Evolutionary conservation across 2,888 invertebrate species (phyloP).

Genomic region (Amphipyra tragopoginis): DNA sequence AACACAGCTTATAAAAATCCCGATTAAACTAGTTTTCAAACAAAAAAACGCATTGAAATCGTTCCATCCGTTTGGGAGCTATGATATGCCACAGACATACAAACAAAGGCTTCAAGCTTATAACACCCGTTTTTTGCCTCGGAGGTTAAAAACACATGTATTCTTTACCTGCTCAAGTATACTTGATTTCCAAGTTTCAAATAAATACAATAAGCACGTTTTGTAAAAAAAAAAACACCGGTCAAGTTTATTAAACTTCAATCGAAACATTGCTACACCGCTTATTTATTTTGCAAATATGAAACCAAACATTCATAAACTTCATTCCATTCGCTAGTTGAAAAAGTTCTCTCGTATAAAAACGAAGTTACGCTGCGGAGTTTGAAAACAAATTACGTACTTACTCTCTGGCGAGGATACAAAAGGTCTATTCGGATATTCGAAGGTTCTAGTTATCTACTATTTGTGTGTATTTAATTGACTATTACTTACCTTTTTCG

Average conservation of each 20-base stretch:
- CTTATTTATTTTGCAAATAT: slow-evolving; percentile 33
- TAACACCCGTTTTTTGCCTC: too few relatives aligned
- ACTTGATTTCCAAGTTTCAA: too few relatives aligned
- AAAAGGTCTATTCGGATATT: slow-evolving; percentile 17
- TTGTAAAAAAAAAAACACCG: not conserved
- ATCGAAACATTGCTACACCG: slow-evolving; percentile 10
- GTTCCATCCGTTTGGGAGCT: too few relatives aligned
- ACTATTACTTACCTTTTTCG: slow-evolving; percentile 32
- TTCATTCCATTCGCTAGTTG: slow-evolving; percentile 36
- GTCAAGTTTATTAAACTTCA: slow-evolving; percentile 4
- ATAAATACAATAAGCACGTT: not conserved
- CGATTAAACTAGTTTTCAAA: too few relatives aligned
- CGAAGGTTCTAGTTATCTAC: slow-evolving; percentile 16
- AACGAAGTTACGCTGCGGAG: slow-evolving; percentile 30
- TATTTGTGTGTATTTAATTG: slow-evolving; percentile 41
- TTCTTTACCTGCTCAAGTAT: too few relatives aligned
- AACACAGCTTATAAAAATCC: too few relatives aligned
- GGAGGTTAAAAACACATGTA: too few relatives aligned
- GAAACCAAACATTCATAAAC: slow-evolving; percentile 34
- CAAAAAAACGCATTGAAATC: too few relatives aligned
- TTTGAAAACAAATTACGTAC: slow-evolving; percentile 44
- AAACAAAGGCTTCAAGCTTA: too few relatives aligned
- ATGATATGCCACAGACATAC: too few relatives aligned
- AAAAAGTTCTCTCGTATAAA: slow-evolving; percentile 36
- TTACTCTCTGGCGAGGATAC: slow-evolving; percentile 11